Evolutionary conservation across 30 jellyfish, hydroid and myxozoan species (phyloP), one percentile per base, ranked within the genome.

Genomic region (Hydractinia symbiolongicarpus): DNA sequence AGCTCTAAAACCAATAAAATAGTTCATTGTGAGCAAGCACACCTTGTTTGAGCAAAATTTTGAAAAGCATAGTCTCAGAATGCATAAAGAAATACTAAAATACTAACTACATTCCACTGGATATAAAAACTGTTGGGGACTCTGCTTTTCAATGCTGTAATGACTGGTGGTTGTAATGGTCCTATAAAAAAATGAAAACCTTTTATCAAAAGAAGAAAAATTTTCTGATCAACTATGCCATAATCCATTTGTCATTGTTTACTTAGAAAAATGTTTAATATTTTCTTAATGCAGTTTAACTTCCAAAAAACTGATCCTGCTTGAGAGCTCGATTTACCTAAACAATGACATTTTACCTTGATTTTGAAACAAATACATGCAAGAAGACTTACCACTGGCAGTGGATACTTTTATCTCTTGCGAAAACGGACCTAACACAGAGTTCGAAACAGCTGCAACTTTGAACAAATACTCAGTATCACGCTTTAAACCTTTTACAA

Each of bases 361-460:
- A n/a, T n/a, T n/a, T n/a, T n/a, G n/a, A n/a, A n/a, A n/a, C n/a
- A n/a, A n/a, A n/a, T n/a, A n/a, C n/a, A 30, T 30, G 44, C 2
- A 30, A 2, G 8, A 30, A 76, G 52, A 52, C 75, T 54, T 15
- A 77, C 85, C 81, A 9, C 55, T 20, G 9, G 20, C 54, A 19
- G 85, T 77, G 5, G 85, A 52, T 9, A 56, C 4, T 19, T 61
- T 19, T 30, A 77, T 53, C 10, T 61, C 16, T n/a, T 79, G 52
- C 8, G 87, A 66, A 60, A 0, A 13, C 44, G 87, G 87, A 11
- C 87, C 87, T 30, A 9, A 6, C 11, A 14, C 10, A 9, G 64
- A n/a, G 50, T 79, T 79, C 21, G 87, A 61, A 5, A 79, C 80
- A 62, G 87, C 87, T 3, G 87, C 87, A 10, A 79, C 87, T 5